Evolutionary conservation across 1,140 invertebrate genomes (phyloP), one percentile per base, ranked within the genome.

Genomic region (Leptinotarsa defecta): DNA sequence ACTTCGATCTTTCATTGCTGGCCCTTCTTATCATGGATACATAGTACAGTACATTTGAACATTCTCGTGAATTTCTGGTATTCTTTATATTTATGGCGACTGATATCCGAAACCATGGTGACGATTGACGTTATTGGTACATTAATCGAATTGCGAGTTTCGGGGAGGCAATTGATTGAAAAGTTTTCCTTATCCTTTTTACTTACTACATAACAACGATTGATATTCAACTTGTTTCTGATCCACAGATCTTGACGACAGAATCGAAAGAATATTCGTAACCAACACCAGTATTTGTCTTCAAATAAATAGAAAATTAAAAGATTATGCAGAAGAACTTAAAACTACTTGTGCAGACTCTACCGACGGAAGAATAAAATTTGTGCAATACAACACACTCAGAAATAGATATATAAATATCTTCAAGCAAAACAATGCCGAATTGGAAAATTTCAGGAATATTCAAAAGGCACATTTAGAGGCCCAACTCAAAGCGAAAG

Each of bases 331-430:
- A 48, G 74, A 72, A 20, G 78, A 83, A 69, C n/a, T 82, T 4
- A 73, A 78, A 43, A 70, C 74, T 20, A 72, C 73, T 3, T 69
- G 78, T 68, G 67, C 24, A 3, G 71, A 74, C 49, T 75, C 79
- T 8, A 77, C 81, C 0, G 79, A 81, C 65, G 77, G 74, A 17
- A 74, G 80, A 75, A 83, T 83, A 57, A 82, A 83, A 78, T 75
- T 69, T 11, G 79, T 83, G 13, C 83, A 84, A 75, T 82, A 78
- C 34, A 81, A 75, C 48, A 83, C 81, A 19, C 68, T 82, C 13
- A 81, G 77, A 64, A 78, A 72, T 43, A 64, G 79, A 24, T 84
- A 81, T 52, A 67, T 74, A n/a, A 77, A 80, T 65, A 74, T 72
- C 43, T 79, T 84, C 61, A 71, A 76, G 13, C 71, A 77, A 48